Evolutionary conservation across 2,888 invertebrate species (phyloP).

Genomic region (Antitype chi): DNA sequence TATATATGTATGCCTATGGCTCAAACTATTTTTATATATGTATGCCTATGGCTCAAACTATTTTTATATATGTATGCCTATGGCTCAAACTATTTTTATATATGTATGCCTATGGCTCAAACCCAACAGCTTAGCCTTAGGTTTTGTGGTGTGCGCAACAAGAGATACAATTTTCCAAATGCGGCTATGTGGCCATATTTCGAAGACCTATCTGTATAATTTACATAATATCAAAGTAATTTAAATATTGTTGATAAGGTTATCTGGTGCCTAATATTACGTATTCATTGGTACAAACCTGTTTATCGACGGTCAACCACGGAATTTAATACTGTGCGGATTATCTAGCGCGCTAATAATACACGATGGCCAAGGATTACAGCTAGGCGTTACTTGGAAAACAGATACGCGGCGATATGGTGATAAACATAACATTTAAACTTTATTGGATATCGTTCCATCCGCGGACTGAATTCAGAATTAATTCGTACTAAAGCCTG

Average conservation of each 20-base stretch:
- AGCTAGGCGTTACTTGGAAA: slow-evolving; percentile 25
- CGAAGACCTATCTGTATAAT: not conserved
- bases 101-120: no score
- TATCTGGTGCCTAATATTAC: slow-evolving; percentile 42
- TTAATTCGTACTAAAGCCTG: not conserved
- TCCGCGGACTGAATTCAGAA: not conserved
- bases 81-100: no score
- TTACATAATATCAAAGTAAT: slow-evolving; percentile 48
- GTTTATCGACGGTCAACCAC: slow-evolving; percentile 44
- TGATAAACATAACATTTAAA: slow-evolving; percentile 28
- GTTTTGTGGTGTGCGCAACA: not conserved
- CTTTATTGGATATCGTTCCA: not conserved
- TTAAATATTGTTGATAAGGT: slow-evolving; percentile 53
- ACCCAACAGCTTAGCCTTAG: not conserved
- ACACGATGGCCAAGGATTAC: slow-evolving; percentile 44
- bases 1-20: no score
- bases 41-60: no score
- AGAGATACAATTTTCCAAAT: not conserved
- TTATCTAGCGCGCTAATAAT: slow-evolving; percentile 44
- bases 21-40: no score
- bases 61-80: no score
- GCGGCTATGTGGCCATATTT: not conserved
- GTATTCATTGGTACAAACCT: slow-evolving; percentile 26
- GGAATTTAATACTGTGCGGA: slow-evolving; percentile 35
- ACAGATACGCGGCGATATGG: slow-evolving; percentile 46